Evolutionary conservation across 2,113 vertebrate genomes (phyloP).

Genomic region (Meriones unguiculatus): DNA sequence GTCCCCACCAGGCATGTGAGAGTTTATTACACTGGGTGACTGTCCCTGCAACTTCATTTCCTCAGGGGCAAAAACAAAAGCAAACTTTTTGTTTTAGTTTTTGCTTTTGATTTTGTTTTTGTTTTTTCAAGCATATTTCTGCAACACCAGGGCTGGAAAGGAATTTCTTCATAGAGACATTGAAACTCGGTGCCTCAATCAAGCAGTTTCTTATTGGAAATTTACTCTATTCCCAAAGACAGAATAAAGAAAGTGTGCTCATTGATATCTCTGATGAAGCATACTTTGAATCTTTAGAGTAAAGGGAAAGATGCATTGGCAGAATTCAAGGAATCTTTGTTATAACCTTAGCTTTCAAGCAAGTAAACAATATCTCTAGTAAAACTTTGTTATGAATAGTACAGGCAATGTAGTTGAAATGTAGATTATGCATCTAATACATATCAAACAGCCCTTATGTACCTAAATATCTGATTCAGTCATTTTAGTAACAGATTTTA

Average conservation of each 20-base stretch:
- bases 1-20: neutral
- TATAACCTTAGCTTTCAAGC: conserved; percentile 45
- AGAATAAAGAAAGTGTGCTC: neutral
- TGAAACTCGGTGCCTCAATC: neutral
- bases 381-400: conserved; percentile 23
- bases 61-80: conserved; percentile 30
- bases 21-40: conserved; percentile 60
- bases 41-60: conserved; percentile 58
- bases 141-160: conserved; percentile 5
- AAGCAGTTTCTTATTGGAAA: conserved; percentile 14
- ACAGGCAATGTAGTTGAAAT: conserved; percentile 30
- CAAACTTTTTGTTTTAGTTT: neutral
- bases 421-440: conserved; percentile 18
- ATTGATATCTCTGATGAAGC: neutral
- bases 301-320: neutral
- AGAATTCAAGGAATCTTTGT: neutral
- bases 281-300: neutral
- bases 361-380: neutral
- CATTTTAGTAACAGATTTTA: conserved; percentile 24
- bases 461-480: neutral
- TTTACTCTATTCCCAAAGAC: neutral
- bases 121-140: conserved; percentile 52
- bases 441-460: neutral
- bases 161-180: conserved; percentile 48
- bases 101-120: too few species aligned